Evolutionary conservation across 2,888 invertebrate species (phyloP).

Genomic region (Agrilus mali): DNA sequence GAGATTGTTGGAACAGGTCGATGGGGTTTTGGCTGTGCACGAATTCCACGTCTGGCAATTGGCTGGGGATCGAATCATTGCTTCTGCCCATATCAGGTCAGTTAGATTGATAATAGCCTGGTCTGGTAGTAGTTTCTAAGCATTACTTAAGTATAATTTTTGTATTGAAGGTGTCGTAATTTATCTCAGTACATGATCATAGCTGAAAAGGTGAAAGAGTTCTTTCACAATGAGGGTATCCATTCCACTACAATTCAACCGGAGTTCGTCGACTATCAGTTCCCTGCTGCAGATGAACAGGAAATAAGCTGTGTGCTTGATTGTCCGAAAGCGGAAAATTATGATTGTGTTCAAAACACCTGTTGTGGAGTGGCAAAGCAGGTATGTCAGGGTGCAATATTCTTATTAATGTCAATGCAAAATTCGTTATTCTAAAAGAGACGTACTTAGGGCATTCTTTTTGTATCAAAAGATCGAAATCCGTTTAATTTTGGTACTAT

Average conservation of each 20-base stretch:
- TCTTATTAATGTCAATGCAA: not conserved
- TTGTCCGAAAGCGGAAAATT: slow-evolving; percentile 66
- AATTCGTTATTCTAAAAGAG: no score
- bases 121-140: not conserved
- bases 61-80: slow-evolving; percentile 92
- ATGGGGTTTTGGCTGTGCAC: slow-evolving; percentile 90
- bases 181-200: slow-evolving; percentile 94
- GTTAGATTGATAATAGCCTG: not conserved
- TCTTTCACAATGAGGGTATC: slow-evolving; percentile 97
- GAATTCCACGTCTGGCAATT: slow-evolving; percentile 99
- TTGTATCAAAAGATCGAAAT: no score
- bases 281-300: slow-evolving; percentile 35
- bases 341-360: slow-evolving; percentile 70
- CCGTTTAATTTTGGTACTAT: no score
- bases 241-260: slow-evolving; percentile 98
- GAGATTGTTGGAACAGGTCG: slow-evolving; percentile 75
- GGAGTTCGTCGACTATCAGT: slow-evolving; percentile 77
- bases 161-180: slow-evolving; percentile 63
- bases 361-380: slow-evolving; percentile 78
- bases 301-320: slow-evolving; percentile 68
- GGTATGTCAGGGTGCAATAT: slow-evolving; percentile 33
- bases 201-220: slow-evolving; percentile 90
- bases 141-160: not conserved
- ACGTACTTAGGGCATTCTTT: no score
- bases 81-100: slow-evolving; percentile 88